phyloP scores from a whole-genome alignment of 2,113 vertebrate genomes.

The Ptilorrhoa leucosticta region DNA sequence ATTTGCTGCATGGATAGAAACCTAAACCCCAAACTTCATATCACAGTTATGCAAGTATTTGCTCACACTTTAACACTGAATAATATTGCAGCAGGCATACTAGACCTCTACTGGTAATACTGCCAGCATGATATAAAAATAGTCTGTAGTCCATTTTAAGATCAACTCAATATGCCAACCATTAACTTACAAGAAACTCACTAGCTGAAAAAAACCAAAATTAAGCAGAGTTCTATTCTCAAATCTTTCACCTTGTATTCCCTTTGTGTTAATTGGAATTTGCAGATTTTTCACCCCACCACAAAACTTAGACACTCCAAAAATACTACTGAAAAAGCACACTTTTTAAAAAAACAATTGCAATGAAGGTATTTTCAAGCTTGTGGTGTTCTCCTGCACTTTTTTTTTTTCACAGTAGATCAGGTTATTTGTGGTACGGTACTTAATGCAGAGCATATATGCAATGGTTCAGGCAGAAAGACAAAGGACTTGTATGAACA shows the following conservation, averaged over 20 bases:
- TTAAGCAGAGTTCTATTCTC: neutral
- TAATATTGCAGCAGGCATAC: constrained; percentile 43
- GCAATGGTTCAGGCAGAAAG: neutral
- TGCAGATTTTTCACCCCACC: neutral
- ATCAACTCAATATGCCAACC: constrained; percentile 18
- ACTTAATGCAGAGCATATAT: neutral
- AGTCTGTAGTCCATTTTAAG: constrained; percentile 20
- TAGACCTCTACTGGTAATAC: constrained; percentile 41
- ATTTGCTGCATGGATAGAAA: constrained; percentile 42
- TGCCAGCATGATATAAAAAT: constrained; percentile 42
- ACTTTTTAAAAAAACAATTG: neutral
- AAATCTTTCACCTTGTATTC: neutral
- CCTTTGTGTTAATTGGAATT: constrained; percentile 14
- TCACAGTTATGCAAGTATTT: constrained; percentile 60
- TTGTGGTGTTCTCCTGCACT: neutral
- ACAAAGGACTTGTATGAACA: neutral
- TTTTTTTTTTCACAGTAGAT: neutral
- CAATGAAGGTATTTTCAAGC: neutral
- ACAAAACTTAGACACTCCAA: neutral
- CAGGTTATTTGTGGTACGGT: neutral
- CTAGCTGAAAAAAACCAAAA: neutral
- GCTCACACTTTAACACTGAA: constrained; percentile 61
- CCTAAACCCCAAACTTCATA: constrained; percentile 33
- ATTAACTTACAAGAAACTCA: neutral
- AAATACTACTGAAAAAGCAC: constrained; percentile 9